phyloP scores from a whole-genome alignment of 2,113 vertebrate species.

The Paramisgurnus dabryanus region DNA sequence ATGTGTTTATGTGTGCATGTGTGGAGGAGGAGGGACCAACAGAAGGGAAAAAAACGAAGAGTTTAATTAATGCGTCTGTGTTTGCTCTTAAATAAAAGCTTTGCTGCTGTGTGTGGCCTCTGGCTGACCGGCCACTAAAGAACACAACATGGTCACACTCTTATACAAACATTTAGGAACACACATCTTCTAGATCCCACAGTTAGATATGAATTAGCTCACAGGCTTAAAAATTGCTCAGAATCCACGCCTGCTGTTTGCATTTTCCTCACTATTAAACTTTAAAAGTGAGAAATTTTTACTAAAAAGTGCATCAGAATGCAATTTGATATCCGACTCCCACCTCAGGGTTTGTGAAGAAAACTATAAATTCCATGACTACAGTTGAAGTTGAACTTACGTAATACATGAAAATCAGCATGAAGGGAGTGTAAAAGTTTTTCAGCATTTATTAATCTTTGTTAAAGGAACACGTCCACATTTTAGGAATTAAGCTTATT shows the following conservation, averaged over 20 bases:
- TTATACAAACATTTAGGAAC: slow-evolving; percentile 30
- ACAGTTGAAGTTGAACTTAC: background rate
- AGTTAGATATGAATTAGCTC: background rate
- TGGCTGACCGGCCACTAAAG: slow-evolving; percentile 36
- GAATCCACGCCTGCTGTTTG: background rate
- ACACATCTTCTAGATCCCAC: slow-evolving; percentile 3
- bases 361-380: background rate
- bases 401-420: no score
- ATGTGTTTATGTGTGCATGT: slow-evolving; percentile 6
- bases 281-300: no score
- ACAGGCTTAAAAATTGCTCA: background rate
- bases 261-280: background rate
- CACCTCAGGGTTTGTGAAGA: background rate
- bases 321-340: background rate
- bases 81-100: slow-evolving; percentile 31
- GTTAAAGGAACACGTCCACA: no score
- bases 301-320: background rate
- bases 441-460: no score
- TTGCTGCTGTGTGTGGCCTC: slow-evolving; percentile 29
- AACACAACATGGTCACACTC: slow-evolving; percentile 3
- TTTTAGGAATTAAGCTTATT: no score
- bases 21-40: background rate
- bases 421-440: no score
- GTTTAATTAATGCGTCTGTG: slow-evolving; percentile 36
- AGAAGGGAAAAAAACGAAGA: background rate